Evolutionary conservation across 1,140 invertebrate species (phyloP), one percentile per base, ranked within the genome.

Genomic region (Drosophila malerkotliana): DNA sequence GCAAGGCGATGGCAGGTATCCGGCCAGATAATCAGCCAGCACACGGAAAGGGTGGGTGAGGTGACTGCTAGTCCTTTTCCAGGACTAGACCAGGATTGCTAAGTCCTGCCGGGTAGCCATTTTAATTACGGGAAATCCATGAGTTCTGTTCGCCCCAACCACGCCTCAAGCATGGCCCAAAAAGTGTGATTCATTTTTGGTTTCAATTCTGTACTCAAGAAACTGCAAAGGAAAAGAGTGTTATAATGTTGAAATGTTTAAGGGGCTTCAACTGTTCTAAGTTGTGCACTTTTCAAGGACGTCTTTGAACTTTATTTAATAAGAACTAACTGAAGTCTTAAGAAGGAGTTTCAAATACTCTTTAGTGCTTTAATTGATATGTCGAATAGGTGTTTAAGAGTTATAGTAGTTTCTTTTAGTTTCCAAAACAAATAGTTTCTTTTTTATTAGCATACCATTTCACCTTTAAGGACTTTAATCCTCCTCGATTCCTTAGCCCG

Each of bases 61-160:
- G 5, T 1, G 39, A n/a, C 26, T 28, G 5, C 26, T 28, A 44
- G 39, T 24, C 28, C 18, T 30, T 12, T 34, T 18, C 14, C 28
- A 5, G 49, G 32, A 39, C 44, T 44, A 39, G 45, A 32, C 10
- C 18, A 41, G 30, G 12, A 58, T 26, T 49, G 30, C n/a, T 26
- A 64, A 32, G 8, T 47, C 24, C 62, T 26, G 8, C 37, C 10
- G 41, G 15, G 58, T 37, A 59, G 44, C 73, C 59, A 74, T 72
- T 81, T 82, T 82, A 81, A 81, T 81, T 82, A 81, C 64, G 77
- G 69, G 47, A 53, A 53, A 62, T 54, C 55, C 30, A 44, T 44
- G n/a, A 6, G 28, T 55, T 34, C 48, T 45, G 66, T 41, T 37
- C 24, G 51, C 34, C 39, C 14, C 18, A 15, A 53, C 44, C 34